Conservation (phyloP, 2,888 invertebrate genomes). For the Cerastis leucographa region DNA sequence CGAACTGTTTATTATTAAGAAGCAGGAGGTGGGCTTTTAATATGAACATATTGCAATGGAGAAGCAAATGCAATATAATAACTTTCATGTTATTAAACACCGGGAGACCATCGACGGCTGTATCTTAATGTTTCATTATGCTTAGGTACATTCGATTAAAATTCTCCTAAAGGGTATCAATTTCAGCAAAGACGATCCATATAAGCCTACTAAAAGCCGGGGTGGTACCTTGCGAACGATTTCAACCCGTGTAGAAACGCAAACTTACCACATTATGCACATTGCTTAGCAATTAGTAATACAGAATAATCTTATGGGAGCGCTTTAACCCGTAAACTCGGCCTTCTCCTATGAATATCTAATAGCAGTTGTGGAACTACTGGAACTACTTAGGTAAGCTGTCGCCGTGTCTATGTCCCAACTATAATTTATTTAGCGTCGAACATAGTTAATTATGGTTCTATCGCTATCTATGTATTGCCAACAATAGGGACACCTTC, state of each 20-base stretch:
- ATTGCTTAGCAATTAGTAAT: conserved; percentile 56
- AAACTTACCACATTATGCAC: conserved; percentile 54
- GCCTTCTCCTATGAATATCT: conserved; percentile 69
- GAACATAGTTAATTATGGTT: conserved; percentile 68
- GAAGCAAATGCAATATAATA: conserved; percentile 7
- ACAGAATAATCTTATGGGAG: conserved; percentile 59
- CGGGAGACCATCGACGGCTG: conserved; percentile 7
- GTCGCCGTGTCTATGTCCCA: conserved; percentile 65
- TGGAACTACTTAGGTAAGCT: conserved; percentile 68
- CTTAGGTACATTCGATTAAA: conserved; percentile 1
- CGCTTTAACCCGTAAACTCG: conserved; percentile 65
- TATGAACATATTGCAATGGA: conserved; percentile 21
- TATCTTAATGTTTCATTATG: conserved; percentile 27
- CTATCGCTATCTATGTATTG: conserved; percentile 28
- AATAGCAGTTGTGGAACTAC: conserved; percentile 70
- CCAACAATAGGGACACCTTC: conserved; percentile 25
- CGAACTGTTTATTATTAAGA: conserved; percentile 21
- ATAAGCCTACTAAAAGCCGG: conserved; percentile 31
- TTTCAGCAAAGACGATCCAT: neutral
- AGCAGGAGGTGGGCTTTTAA: conserved; percentile 31
- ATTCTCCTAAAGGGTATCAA: neutral
- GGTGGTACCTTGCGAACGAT: conserved; percentile 15
- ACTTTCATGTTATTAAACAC: neutral
- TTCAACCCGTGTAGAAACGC: conserved; percentile 12
- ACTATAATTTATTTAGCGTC: conserved; percentile 70